Evolutionary conservation across 1,140 invertebrate genomes (phyloP).

Genomic region (Teleopsis dalmanni): DNA sequence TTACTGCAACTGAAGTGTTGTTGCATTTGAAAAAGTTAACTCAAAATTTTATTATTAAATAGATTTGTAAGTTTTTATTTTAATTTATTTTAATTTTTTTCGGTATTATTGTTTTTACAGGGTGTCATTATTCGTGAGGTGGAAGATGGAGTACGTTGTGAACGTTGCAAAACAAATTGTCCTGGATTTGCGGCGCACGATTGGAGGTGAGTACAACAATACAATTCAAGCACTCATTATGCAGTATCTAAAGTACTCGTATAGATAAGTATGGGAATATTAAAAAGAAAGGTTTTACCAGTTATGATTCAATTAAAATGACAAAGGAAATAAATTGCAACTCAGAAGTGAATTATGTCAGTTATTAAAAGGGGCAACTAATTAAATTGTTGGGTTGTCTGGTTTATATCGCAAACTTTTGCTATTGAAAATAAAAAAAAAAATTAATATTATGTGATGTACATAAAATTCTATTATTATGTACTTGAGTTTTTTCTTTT

Average conservation of each 20-base stretch:
- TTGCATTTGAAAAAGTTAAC: too few species aligned
- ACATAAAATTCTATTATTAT: not conserved
- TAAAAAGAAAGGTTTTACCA: not conserved
- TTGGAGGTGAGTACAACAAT: slow-evolving; percentile 64
- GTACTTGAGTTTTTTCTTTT: not conserved
- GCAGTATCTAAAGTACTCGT: too few species aligned
- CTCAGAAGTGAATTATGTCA: too few species aligned
- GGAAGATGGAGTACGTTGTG: slow-evolving; percentile 75
- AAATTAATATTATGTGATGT: not conserved
- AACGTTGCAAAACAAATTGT: slow-evolving; percentile 70
- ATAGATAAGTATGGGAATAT: too few species aligned
- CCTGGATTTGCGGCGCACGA: slow-evolving; percentile 70
- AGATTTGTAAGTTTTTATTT: too few species aligned
- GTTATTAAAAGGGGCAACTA: too few species aligned
- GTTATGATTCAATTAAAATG: not conserved
- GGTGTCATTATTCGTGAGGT: slow-evolving; percentile 73
- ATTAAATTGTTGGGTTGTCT: too few species aligned
- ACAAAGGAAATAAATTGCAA: too few species aligned
- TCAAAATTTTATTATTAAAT: too few species aligned
- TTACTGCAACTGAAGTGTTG: too few species aligned
- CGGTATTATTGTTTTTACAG: slow-evolving; percentile 47
- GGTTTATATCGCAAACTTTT: too few species aligned
- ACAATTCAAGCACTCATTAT: too few species aligned
- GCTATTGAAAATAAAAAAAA: not conserved
- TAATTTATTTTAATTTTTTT: slow-evolving; percentile 1